Evolutionary conservation across 2,888 invertebrate species (phyloP).

Genomic region (Cheilosia variabilis): DNA sequence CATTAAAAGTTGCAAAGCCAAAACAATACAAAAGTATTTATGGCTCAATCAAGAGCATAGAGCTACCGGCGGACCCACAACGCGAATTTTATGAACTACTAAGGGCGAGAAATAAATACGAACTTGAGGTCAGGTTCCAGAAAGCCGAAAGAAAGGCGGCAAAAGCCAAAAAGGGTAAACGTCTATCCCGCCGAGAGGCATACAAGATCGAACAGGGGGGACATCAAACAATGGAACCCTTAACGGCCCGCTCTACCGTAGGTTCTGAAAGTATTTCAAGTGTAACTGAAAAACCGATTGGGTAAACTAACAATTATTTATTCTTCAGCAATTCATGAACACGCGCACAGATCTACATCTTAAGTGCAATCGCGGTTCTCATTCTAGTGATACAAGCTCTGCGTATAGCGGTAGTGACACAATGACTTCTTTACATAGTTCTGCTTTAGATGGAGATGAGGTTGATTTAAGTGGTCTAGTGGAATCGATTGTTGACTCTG

Average conservation of each 20-base stretch:
- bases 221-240: conserved; percentile 34
- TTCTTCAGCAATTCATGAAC: conserved; percentile 52
- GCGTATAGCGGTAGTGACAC: conserved; percentile 98
- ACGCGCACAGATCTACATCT: conserved; percentile 90
- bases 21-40: neutral
- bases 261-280: conserved; percentile 32
- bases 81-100: neutral
- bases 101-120: neutral
- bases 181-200: conserved; percentile 25
- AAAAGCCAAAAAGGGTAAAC: neutral
- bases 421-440: conserved; percentile 96
- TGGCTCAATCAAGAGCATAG: neutral
- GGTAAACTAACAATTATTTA: conserved; percentile 30
- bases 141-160: neutral
- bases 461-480: conserved; percentile 96
- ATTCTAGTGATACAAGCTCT: conserved; percentile 97
- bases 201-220: neutral
- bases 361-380: conserved; percentile 92
- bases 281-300: neutral
- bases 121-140: neutral
- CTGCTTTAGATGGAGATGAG: conserved; percentile 91
- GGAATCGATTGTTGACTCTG: conserved; percentile 97
- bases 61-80: neutral
- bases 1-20: neutral
- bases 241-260: conserved; percentile 30